phyloP scores from a whole-genome alignment of 1,140 invertebrate genomes.

The Diabrotica virgifera region DNA sequence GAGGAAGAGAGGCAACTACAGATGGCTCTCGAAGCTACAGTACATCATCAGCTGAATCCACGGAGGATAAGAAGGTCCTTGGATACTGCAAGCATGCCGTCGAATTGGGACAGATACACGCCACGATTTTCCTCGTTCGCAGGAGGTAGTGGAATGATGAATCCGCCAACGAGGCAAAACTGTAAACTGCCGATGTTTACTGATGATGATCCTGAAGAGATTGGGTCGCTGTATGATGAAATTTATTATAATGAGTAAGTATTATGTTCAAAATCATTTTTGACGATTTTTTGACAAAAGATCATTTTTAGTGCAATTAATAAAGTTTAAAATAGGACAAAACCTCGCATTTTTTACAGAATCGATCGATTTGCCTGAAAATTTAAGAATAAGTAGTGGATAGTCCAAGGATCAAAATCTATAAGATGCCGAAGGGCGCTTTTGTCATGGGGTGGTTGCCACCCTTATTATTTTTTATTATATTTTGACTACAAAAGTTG shows the following conservation, averaged over 20 bases:
- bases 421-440: no score
- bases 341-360: no score
- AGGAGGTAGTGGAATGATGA: conserved; percentile 66
- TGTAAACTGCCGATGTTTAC: conserved; percentile 39
- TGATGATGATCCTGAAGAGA: conserved; percentile 45
- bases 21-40: conserved; percentile 68
- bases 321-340: no score
- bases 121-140: conserved; percentile 65
- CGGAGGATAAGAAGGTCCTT: conserved; percentile 53
- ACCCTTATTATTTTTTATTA: no score
- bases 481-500: no score
- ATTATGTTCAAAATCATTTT: not conserved
- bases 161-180: conserved; percentile 56
- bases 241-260: conserved; percentile 42
- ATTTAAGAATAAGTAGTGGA: no score
- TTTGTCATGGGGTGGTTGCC: no score
- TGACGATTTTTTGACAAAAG: not conserved
- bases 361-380: no score
- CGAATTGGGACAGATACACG: conserved; percentile 50
- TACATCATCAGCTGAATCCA: conserved; percentile 54
- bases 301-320: no score
- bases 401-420: no score
- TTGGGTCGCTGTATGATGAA: conserved; percentile 40
- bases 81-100: conserved; percentile 51
- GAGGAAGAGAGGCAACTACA: conserved; percentile 72